Conservation (phyloP, 2,797 vertebrate genomes). For the Moxostoma hubbsi region DNA sequence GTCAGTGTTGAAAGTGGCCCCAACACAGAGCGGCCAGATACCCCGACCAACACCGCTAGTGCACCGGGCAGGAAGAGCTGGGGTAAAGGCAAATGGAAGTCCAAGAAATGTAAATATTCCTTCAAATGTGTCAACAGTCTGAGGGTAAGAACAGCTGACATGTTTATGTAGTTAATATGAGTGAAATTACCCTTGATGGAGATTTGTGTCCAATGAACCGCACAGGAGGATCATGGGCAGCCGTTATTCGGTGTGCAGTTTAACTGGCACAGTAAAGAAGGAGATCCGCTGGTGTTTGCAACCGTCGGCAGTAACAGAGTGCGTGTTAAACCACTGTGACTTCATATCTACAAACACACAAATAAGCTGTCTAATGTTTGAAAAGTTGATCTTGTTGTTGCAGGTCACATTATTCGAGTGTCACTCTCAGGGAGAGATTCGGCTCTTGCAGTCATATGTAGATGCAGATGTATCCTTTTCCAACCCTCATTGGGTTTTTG, state of each 20-base stretch:
- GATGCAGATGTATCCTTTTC: conserved; percentile 97
- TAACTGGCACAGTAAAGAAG: conserved; percentile 99
- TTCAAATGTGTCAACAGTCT: conserved; percentile 98
- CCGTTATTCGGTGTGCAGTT: conserved; percentile 98
- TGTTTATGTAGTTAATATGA: neutral
- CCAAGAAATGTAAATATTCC: conserved; percentile 98
- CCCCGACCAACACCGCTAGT: conserved; percentile 95
- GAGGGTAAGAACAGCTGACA: conserved; percentile 76
- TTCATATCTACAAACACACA: neutral
- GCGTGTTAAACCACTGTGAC: conserved; percentile 57
- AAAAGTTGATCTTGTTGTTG: neutral
- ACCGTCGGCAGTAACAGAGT: conserved; percentile 98
- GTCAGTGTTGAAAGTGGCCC: conserved; percentile 95
- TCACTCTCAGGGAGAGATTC: conserved; percentile 96
- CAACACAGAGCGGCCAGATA: conserved; percentile 92
- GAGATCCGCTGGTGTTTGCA: conserved; percentile 96
- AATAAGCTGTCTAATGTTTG: neutral
- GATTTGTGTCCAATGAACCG: neutral
- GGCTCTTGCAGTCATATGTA: conserved; percentile 94
- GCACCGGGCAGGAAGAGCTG: conserved; percentile 95
- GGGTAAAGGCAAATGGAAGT: conserved; percentile 99
- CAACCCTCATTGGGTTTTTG: neutral
- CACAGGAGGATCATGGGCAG: conserved; percentile 95
- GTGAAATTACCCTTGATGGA: neutral
- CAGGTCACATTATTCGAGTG: conserved; percentile 98